Base-by-base conservation (phyloP, 2,888 invertebrate genomes). In the Sipha maydis region DNA sequence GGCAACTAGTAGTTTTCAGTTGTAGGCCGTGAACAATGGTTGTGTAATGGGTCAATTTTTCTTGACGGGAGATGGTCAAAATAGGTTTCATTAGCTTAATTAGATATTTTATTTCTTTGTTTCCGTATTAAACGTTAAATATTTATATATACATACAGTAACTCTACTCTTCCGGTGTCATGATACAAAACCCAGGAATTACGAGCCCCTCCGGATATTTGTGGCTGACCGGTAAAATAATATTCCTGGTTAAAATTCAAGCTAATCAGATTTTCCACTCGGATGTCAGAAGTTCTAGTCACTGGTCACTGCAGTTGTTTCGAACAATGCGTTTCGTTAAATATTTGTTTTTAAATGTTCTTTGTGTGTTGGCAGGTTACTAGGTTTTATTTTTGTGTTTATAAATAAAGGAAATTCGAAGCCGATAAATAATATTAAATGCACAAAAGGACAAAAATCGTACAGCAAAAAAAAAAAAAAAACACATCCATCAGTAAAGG, bases 351-450 rank as follows among this genome's bases (percentile, higher is more conserved):
- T 7, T 25, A 21, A 21, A 7, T 25, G 25, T 61, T 61, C 25
- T 25, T 61, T 61, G 61, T 61, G 25, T 61, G 61, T 61, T 61
- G 61, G 61, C 48, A 77, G 77, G 77, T 77, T 28, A 77, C 77
- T 77, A 41, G 77, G 77, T 77, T 77, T 28, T 48, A 61, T 21
- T 61, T 61, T 77, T 17, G 48, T 77, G 48, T 77, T 77, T 77
- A 48, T 61, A 61, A 76, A 76, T 41, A 76, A 38, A n/a, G 41
- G 17, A 14, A 41, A 41, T 77, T 77, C 3, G 28, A 28, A 19
- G 41, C n/a, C 19, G 41, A 77, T 77, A 77, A 77, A 77, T 77
- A 25, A 76, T 41, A 41, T 41, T 41, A 48, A 19, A 48, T n/a
- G 41, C 8, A 77, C n/a, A 14, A 48, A 19, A 19, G 41, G 48